Percentiles rank a stretch among this genome's conserved stretches.
phyloP scores from a whole-genome alignment of 2,888 invertebrate genomes.

The Protonemura montana region DNA sequence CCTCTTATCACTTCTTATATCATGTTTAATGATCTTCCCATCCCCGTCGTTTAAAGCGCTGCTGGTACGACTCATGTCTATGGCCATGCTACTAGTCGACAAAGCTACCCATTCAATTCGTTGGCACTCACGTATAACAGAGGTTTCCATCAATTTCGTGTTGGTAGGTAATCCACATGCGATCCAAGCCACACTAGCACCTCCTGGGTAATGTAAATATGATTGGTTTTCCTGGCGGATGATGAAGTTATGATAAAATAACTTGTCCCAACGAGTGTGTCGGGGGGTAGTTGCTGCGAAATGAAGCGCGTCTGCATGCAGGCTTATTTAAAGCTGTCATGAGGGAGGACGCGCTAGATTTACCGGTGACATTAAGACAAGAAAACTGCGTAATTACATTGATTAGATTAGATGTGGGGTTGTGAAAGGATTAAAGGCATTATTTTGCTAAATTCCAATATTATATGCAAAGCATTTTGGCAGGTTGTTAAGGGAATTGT shows the following conservation, averaged over 20 bases:
- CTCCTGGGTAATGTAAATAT: slow-evolving; percentile 45
- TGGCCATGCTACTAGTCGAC: background rate
- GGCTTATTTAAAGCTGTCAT: slow-evolving; percentile 28
- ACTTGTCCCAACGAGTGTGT: slow-evolving; percentile 14
- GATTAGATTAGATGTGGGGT: slow-evolving; percentile 37
- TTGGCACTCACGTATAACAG: slow-evolving; percentile 1
- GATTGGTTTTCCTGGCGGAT: slow-evolving; percentile 41
- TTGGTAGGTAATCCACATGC: slow-evolving; percentile 33
- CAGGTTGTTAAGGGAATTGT: background rate
- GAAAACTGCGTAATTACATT: slow-evolving; percentile 41
- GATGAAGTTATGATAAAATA: slow-evolving; percentile 41
- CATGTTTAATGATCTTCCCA: slow-evolving; percentile 44
- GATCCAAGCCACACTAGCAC: slow-evolving; percentile 15
- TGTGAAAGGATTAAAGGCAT: slow-evolving; percentile 28
- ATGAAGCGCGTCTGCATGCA: background rate
- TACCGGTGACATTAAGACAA: slow-evolving; percentile 41
- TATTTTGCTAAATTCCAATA: slow-evolving; percentile 35
- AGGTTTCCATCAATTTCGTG: slow-evolving; percentile 8
- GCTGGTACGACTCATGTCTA: background rate
- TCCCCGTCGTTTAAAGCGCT: slow-evolving; percentile 44
- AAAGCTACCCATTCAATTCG: background rate
- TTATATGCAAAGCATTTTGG: background rate
- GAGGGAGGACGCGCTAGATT: slow-evolving; percentile 22
- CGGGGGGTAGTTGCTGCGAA: background rate
- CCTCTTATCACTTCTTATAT: slow-evolving; percentile 39